Evolutionary conservation across 1,140 invertebrate species (phyloP), one percentile per base, ranked within the genome.

Genomic region (Oreohelix idahoensis): DNA sequence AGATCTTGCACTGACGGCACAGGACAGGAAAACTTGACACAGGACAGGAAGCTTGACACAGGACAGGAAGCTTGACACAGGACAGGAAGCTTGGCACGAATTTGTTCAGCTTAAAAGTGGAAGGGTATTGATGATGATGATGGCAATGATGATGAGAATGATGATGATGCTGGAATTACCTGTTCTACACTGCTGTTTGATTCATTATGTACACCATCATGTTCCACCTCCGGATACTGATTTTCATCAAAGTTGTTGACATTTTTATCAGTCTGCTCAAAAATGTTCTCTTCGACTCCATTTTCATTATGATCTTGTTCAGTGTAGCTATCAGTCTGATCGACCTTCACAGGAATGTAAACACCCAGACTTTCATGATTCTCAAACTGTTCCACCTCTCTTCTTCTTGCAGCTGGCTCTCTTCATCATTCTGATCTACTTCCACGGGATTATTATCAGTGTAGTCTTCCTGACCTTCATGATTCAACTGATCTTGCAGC

Each of bases 171-270:
- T 8, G 5, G 5, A 45, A 85, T 83, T 83, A 87, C 85, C 36
- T 87, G 85, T 49, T 87, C 89, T 53, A 79, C 85, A 63, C 87
- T 87, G 53, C 79, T 80, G 36, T 81, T 81, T 51, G 73, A 83
- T 36, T 86, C 84, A 49, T 85, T 29, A 29, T n/a, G 49, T 53
- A 23, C 13, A 23, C n/a, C 80, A 23, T 76, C n/a, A 5, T 5
- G 36, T n/a, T 49, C 29, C 8, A 49, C 2, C 29, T 29, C 39
- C 11, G 39, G 29, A 76, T 32, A 77, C 29, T 77, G 42, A 45
- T 77, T 26, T 36, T n/a, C n/a, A 5, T 77, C 35, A 32, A n/a
- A n/a, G n/a, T 73, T 73, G 70, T 42, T 76, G 39, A 45, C 49
- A 53, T 51, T 45, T 45, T 51, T 77, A 15, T 45, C 75, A 51